Base-by-base conservation (phyloP, 2,888 invertebrate species). In the Hydriomena furcata region DNA sequence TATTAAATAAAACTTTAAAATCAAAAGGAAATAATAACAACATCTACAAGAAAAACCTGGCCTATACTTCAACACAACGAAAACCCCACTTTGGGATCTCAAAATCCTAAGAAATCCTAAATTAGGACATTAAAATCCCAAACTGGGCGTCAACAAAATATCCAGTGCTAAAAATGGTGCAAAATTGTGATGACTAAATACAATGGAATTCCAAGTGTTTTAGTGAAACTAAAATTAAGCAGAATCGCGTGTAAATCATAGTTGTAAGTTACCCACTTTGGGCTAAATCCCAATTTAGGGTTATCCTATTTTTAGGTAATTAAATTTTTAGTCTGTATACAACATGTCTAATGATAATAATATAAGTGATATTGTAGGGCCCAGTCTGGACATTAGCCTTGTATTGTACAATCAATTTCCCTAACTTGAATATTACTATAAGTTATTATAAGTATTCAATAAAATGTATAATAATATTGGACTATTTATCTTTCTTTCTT, bases 211-310 rank as follows among this genome's bases (percentile, higher is more conserved):
- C 53, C 52, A 51, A 43, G 45, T 48, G 45, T 53, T 58, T 58
- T 60, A 60, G 60, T 61, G 37, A 55, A 61, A 61, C 58, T 61
- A 59, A 55, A 60, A 52, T 27, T 56, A 46, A 56, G 48, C 45
- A 51, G 38, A 55, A 47, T 44, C 21, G 28, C 41, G 43, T 46
- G 31, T 44, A 52, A 36, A 40, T 50, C 45, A 45, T 55, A 50
- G 45, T 28, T 47, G 27, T 50, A 55, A 47, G 49, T n/a, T 5
- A 10, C 28, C 45, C 30, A 21, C 5, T 27, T 35, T 44, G 24
- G 45, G 25, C 13, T n/a, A 5, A n/a, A 27, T 20, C 42, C 42
- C 34, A 30, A 21, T 21, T 20, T 12, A 23, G 11, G 42, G 34
- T 41, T 24, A 36, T 41, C 41, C 41, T 31, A 41, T 41, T 10